Evolutionary conservation across 1,140 invertebrate genomes (phyloP).

Genomic region (Dolichoris vasculosae): DNA sequence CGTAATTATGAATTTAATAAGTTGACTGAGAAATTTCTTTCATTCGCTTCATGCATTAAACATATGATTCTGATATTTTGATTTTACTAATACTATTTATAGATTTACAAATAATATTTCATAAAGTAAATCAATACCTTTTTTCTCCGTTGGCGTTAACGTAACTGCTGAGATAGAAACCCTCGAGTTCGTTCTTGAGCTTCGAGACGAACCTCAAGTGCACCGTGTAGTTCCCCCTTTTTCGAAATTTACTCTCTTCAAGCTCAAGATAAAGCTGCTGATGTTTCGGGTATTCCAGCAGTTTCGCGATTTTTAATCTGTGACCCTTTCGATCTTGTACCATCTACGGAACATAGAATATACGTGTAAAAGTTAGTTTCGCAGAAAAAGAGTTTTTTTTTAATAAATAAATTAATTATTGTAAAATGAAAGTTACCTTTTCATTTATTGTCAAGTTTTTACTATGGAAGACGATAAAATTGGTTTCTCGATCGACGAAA

Average conservation of each 20-base stretch:
- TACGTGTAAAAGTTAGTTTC: neutral
- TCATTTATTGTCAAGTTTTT: conserved; percentile 92
- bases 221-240: conserved; percentile 88
- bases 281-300: conserved; percentile 86
- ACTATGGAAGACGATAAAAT: conserved; percentile 93
- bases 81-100: neutral
- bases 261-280: conserved; percentile 92
- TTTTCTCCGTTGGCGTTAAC: conserved; percentile 82
- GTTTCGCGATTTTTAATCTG: conserved; percentile 81
- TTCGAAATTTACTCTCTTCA: conserved; percentile 82
- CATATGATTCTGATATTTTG: neutral
- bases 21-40: neutral
- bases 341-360: conserved; percentile 71
- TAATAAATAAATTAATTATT: neutral
- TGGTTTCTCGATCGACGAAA: conserved; percentile 87
- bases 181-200: conserved; percentile 87
- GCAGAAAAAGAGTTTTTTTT: neutral
- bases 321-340: conserved; percentile 84
- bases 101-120: neutral
- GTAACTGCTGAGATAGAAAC: conserved; percentile 95
- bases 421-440: conserved; percentile 75
- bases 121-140: conserved; percentile 78
- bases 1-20: neutral
- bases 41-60: neutral
- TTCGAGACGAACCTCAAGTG: conserved; percentile 88